phyloP scores from a whole-genome alignment of 2,888 invertebrate species.

The Zaprionus lineosus region DNA sequence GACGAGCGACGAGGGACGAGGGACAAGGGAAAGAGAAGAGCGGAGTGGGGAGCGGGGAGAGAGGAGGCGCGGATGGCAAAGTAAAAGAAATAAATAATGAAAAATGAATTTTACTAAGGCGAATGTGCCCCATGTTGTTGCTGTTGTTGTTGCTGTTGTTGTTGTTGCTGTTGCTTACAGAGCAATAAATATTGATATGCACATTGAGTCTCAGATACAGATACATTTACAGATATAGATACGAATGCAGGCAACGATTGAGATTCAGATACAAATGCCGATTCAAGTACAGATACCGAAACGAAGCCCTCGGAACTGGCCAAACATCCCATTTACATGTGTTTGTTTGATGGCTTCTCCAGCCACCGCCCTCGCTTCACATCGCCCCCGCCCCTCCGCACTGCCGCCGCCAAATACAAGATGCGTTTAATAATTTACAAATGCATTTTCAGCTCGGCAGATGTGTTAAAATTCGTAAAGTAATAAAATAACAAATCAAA shows the following conservation, averaged over 20 bases:
- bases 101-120: conserved; percentile 51
- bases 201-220: conserved; percentile 15
- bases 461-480: conserved; percentile 82
- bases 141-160: conserved; percentile 19
- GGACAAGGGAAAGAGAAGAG: not conserved
- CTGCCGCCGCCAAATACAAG: conserved; percentile 31
- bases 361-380: not conserved
- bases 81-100: conserved; percentile 64
- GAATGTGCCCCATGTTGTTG: conserved; percentile 8
- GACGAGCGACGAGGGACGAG: too few relatives aligned
- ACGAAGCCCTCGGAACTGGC: conserved; percentile 33
- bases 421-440: conserved; percentile 75
- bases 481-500: conserved; percentile 81
- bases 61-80: conserved; percentile 32
- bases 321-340: conserved; percentile 72
- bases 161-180: conserved; percentile 25
- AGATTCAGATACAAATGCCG: conserved; percentile 8
- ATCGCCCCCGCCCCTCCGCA: too few relatives aligned
- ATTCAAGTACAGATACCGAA: conserved; percentile 13
- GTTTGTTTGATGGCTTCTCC: conserved; percentile 48
- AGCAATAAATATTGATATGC: conserved; percentile 77
- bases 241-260: conserved; percentile 7
- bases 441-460: conserved; percentile 80
- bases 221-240: conserved; percentile 3
- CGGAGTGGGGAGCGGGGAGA: too few relatives aligned